Conservation (phyloP, 2,888 invertebrate genomes). For the Chorisops tibialis region DNA sequence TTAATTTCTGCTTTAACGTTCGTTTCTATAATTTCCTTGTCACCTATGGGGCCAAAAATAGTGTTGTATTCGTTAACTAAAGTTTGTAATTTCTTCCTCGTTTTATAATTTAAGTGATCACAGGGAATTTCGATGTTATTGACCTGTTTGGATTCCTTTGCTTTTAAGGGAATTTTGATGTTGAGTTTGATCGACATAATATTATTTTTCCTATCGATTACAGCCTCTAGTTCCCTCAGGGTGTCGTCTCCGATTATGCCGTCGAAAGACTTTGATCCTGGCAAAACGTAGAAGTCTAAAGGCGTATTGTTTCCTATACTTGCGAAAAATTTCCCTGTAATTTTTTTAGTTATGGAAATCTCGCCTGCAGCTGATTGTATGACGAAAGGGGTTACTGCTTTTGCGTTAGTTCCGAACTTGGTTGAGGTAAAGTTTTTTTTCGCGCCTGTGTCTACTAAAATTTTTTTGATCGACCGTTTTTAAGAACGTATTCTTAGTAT, state of each 20-base stretch:
- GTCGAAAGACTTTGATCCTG: background rate
- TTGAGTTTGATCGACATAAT: background rate
- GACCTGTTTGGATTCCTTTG: background rate
- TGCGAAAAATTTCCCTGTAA: constrained; percentile 10
- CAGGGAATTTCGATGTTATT: background rate
- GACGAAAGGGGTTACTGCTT: constrained; percentile 33
- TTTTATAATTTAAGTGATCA: background rate
- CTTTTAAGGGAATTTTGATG: constrained; percentile 1
- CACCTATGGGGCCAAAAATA: constrained; percentile 28
- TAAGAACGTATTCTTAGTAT: constrained; percentile 27
- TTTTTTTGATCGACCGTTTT: constrained; percentile 33
- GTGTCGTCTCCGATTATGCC: constrained; percentile 21
- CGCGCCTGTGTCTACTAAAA: constrained; percentile 33
- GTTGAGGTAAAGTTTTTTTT: too few species aligned
- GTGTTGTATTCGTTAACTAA: too few species aligned
- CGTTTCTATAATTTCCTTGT: constrained; percentile 15
- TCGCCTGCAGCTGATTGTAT: too few species aligned
- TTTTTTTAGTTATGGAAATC: too few species aligned
- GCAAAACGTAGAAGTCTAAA: background rate
- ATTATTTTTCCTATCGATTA: constrained; percentile 21
- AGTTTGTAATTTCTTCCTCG: background rate
- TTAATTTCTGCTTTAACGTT: constrained; percentile 42
- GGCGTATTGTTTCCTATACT: background rate
- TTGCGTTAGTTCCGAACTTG: too few species aligned
- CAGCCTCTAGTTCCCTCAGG: background rate